Percentiles rank a stretch among this genome's conserved stretches.
These are phyloP conservation scores for Pterophyllum scalare DNA, from an alignment of 2,113 vertebrate species.

Conservation along the genomic window DNA sequence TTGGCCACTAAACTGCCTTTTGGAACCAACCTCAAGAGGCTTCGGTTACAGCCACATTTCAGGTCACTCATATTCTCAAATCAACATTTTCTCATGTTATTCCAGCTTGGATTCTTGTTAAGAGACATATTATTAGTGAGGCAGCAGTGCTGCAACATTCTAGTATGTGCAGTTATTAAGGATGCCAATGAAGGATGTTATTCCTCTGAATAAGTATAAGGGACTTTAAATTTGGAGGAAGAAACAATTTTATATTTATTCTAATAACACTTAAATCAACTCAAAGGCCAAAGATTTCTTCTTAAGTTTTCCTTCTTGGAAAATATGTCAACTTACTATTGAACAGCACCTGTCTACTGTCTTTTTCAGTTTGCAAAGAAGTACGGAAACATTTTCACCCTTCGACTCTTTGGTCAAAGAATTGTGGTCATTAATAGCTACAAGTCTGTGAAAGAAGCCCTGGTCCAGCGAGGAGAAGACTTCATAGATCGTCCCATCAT, in stretches of 20 bases:
- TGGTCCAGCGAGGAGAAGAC: background rate
- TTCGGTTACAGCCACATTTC: background rate
- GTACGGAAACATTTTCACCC: background rate
- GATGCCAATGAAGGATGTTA: background rate
- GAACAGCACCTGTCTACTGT: too few relatives aligned
- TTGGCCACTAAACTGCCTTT: too few relatives aligned
- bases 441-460: constrained; percentile 3
- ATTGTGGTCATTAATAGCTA: constrained; percentile 4
- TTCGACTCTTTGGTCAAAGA: background rate
- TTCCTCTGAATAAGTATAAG: background rate
- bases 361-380: background rate
- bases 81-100: background rate
- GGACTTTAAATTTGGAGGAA: too few relatives aligned
- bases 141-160: background rate
- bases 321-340: too few relatives aligned
- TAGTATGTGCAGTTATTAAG: background rate
- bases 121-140: background rate
- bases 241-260: too few relatives aligned
- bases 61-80: background rate
- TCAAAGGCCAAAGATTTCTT: too few relatives aligned
- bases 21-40: too few relatives aligned
- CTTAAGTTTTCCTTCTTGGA: too few relatives aligned
- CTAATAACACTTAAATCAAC: too few relatives aligned
- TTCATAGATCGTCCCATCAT: background rate
- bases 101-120: background rate